Evolutionary conservation across 2,797 vertebrate species (phyloP).

Genomic region (Acipenser transmontanus): DNA sequence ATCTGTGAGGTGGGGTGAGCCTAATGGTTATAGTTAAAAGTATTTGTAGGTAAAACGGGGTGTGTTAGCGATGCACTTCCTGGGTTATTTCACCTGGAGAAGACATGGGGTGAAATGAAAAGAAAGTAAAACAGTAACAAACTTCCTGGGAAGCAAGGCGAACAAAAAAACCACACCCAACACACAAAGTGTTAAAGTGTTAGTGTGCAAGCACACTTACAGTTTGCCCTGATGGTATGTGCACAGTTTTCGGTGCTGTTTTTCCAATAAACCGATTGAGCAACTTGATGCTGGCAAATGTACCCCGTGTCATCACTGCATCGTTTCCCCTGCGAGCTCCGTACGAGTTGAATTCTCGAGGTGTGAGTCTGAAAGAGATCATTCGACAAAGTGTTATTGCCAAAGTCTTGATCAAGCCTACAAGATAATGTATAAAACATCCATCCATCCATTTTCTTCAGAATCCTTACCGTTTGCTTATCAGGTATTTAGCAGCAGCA

Average conservation of each 20-base stretch:
- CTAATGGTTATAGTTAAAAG: too few species aligned
- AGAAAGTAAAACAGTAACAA: too few species aligned
- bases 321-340: slow-evolving; percentile 94
- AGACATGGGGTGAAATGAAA: too few species aligned
- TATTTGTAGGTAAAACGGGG: too few species aligned
- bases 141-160: too few species aligned
- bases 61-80: too few species aligned
- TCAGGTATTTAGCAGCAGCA: slow-evolving; percentile 86
- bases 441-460: background rate
- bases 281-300: slow-evolving; percentile 94
- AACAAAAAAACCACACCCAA: too few species aligned
- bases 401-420: background rate
- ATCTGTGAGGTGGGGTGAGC: too few species aligned
- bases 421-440: background rate
- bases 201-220: slow-evolving; percentile 50
- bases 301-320: slow-evolving; percentile 94
- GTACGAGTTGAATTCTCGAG: slow-evolving; percentile 94
- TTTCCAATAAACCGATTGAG: slow-evolving; percentile 89
- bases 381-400: background rate
- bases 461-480: slow-evolving; percentile 73
- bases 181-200: too few species aligned
- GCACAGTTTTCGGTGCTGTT: slow-evolving; percentile 84
- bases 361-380: slow-evolving; percentile 68
- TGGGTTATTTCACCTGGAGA: too few species aligned
- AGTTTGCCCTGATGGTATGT: slow-evolving; percentile 85